Conservation (phyloP, 2,888 invertebrate genomes). For the Itoplectis maculator region DNA sequence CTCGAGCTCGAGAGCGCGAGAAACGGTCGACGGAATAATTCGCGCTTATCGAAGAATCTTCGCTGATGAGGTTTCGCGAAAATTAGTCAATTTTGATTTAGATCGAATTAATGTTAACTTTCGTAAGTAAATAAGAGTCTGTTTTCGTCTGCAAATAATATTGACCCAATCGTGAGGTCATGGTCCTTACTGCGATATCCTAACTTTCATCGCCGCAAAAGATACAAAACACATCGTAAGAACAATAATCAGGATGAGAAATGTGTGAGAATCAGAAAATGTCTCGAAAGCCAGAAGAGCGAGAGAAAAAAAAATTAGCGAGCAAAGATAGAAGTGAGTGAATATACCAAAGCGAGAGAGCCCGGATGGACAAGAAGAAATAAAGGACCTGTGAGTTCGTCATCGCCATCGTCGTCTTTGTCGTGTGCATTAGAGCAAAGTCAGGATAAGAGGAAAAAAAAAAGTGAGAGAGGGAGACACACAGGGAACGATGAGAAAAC, state of each 20-base stretch:
- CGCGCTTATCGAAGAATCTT: too few species aligned
- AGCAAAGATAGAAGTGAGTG: conserved; percentile 46
- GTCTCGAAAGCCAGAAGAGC: conserved; percentile 15
- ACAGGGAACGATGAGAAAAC: conserved; percentile 24
- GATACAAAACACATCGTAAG: neutral
- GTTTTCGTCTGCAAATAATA: too few species aligned
- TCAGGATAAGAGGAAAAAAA: conserved; percentile 15
- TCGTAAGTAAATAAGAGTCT: too few species aligned
- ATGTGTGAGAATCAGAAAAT: neutral
- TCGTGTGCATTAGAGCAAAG: conserved; percentile 37
- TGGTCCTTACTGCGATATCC: too few species aligned
- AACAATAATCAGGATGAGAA: neutral
- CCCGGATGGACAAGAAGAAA: conserved; percentile 43
- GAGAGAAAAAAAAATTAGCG: conserved; percentile 22
- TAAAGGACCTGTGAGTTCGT: conserved; percentile 39
- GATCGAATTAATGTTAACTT: too few species aligned
- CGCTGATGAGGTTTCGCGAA: too few species aligned
- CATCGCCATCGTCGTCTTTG: conserved; percentile 34
- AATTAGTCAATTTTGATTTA: too few species aligned
- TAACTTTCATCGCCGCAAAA: neutral
- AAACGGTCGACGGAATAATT: neutral
- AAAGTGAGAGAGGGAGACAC: neutral
- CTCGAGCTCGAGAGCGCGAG: neutral
- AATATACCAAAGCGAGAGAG: conserved; percentile 46
- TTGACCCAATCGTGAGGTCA: too few species aligned